Conservation (phyloP, 2,888 invertebrate genomes). For the Meghimatium bilineatum region DNA sequence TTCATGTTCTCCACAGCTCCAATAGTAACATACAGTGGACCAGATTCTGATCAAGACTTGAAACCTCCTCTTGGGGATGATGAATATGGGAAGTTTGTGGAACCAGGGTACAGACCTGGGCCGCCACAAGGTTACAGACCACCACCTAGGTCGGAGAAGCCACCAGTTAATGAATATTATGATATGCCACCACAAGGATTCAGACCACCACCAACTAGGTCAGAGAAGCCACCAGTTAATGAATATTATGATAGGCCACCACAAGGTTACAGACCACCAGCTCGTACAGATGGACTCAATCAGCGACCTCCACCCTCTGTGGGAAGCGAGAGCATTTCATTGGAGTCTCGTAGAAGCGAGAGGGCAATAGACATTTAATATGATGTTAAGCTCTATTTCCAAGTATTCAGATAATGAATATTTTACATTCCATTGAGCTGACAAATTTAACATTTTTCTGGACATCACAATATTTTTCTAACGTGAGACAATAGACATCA, state of each 20-base stretch:
- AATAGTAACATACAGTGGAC: conserved; percentile 23
- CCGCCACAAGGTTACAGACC: conserved; percentile 26
- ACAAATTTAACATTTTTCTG: too few relatives aligned
- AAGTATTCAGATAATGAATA: neutral
- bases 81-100: neutral
- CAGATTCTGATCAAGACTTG: conserved; percentile 27
- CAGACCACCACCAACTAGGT: neutral
- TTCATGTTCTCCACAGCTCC: conserved; percentile 20
- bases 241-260: conserved; percentile 25
- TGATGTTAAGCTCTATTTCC: neutral
- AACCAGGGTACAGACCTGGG: conserved; percentile 13
- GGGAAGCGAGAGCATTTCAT: conserved; percentile 2
- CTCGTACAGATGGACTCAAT: neutral
- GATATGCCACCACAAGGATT: conserved; percentile 27
- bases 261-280: conserved; percentile 11
- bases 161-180: conserved; percentile 25
- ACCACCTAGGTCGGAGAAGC: conserved; percentile 30
- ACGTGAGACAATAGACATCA: too few relatives aligned
- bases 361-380: conserved; percentile 17
- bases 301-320: neutral
- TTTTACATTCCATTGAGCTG: too few relatives aligned
- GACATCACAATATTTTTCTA: too few relatives aligned
- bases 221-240: conserved; percentile 28
- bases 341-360: neutral
- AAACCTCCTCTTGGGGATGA: conserved; percentile 15